phyloP scores from a whole-genome alignment of 1,140 invertebrate genomes.

The Paramacrobiotus metropolitanus region DNA sequence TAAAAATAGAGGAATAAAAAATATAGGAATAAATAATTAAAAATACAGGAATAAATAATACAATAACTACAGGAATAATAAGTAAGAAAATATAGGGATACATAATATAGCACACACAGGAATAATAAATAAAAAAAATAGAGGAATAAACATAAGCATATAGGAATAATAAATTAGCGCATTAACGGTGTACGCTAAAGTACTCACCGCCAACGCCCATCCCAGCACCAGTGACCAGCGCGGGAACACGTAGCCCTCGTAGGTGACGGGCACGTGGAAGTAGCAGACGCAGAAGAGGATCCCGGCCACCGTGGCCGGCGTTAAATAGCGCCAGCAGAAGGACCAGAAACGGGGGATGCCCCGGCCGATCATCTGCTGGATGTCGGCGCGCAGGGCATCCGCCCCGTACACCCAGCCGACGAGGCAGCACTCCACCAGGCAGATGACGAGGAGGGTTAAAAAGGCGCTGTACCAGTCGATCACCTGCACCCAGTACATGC shows the following conservation, averaged over 20 bases:
- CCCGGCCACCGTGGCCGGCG: not conserved
- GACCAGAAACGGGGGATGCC: not conserved
- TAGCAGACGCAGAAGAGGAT: not conserved
- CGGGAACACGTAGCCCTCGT: slow-evolving; percentile 1
- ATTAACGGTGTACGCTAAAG: too few species aligned
- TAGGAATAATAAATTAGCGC: too few species aligned
- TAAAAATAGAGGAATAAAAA: too few species aligned
- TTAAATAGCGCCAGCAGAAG: not conserved
- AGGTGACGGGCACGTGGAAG: not conserved
- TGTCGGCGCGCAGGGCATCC: not conserved
- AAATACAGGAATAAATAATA: too few species aligned
- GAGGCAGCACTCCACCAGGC: slow-evolving; percentile 28
- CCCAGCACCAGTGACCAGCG: not conserved
- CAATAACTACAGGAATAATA: too few species aligned
- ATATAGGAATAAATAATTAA: too few species aligned
- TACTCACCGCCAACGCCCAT: not conserved
- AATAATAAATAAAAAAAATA: too few species aligned
- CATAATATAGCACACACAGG: too few species aligned
- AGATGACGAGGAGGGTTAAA: slow-evolving; percentile 56
- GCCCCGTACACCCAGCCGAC: slow-evolving; percentile 25
- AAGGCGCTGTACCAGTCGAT: slow-evolving; percentile 67
- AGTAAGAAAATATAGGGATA: too few species aligned
- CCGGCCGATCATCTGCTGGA: not conserved
- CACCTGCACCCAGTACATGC: slow-evolving; percentile 56
- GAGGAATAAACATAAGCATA: too few species aligned